Evolutionary conservation across 2,113 vertebrate species (phyloP), one percentile per base, ranked within the genome.

Genomic region (Sorex fumeus): DNA sequence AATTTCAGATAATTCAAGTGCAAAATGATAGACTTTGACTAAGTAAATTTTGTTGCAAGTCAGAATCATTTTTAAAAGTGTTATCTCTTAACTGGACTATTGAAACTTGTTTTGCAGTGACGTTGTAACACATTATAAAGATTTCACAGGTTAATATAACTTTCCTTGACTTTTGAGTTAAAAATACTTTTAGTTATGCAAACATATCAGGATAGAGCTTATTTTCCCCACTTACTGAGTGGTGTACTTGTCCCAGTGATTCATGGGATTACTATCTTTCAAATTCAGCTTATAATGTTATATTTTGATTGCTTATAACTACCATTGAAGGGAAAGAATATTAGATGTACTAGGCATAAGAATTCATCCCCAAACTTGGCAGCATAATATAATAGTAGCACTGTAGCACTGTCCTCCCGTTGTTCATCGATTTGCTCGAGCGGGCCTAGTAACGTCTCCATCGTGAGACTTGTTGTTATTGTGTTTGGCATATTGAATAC

Each of bases 11-110:
- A 11, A 84, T 40, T 88, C 57, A 90, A 43, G 30, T 43, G 12
- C 40, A 87, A 88, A 92, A 87, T 53, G 60, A 27, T 45, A 45
- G 19, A 80, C 23, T 3, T 12, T 47, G 27, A 78, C 79, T 75
- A 86, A 82, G 91, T 78, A 89, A 64, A 89, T 89, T 84, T 53
- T 84, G 70, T 91, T 71, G 57, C 47, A 64, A 76, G 27, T 28
- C 67, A 84, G 60, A 93, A 77, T 91, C 43, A 79, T 91, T 91
- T 83, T 50, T 12, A 36, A 93, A 91, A 93, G 16, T 83, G 27
- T 18, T 45, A 30, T 64, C 45, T 69, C 30, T 92, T 78, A 91
- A 77, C 82, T 87, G 4, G 18, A 30, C 45, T 25, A 30, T 47
- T 36, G 27, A 0, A 47, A 62, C 9, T 40, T 72, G 18, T 84